phyloP scores from a whole-genome alignment of 2,888 invertebrate species.

The Villa cingulata region DNA sequence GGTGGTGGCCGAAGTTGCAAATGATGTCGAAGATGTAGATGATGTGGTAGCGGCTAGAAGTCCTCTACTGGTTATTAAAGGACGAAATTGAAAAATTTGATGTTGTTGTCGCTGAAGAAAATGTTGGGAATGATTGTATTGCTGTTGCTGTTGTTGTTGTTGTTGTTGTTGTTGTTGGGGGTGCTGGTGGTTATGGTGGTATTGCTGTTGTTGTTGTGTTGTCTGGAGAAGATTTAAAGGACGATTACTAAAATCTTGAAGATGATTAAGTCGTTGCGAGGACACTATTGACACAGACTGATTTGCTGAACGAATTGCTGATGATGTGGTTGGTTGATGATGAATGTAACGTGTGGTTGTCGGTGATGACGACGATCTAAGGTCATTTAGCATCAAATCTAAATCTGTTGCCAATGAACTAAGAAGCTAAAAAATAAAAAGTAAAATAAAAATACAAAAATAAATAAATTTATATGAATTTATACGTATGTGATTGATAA shows the following conservation, averaged over 20 bases:
- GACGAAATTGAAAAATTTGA: constrained; percentile 5
- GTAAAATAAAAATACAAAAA: background rate
- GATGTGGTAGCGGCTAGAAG: constrained; percentile 10
- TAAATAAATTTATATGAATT: too few relatives aligned
- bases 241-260: background rate
- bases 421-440: constrained; percentile 50
- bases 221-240: constrained; percentile 11
- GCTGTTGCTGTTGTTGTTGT: constrained; percentile 14
- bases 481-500: too few relatives aligned
- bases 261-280: constrained; percentile 9
- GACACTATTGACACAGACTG: constrained; percentile 17
- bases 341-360: constrained; percentile 13
- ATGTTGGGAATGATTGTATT: constrained; percentile 15
- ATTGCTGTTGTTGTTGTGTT: constrained; percentile 4
- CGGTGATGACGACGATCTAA: constrained; percentile 50
- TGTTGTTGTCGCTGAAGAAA: constrained; percentile 16
- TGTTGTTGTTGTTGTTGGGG: constrained; percentile 5
- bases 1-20: constrained; percentile 15
- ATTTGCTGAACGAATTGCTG: constrained; percentile 6
- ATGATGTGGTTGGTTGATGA: constrained; percentile 13
- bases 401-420: constrained; percentile 70
- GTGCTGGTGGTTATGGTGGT: constrained; percentile 1
- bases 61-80: constrained; percentile 4
- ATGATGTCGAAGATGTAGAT: constrained; percentile 13
- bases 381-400: constrained; percentile 73